Evolutionary conservation across 1,140 invertebrate species (phyloP).

Genomic region (Zaprionus inermis): DNA sequence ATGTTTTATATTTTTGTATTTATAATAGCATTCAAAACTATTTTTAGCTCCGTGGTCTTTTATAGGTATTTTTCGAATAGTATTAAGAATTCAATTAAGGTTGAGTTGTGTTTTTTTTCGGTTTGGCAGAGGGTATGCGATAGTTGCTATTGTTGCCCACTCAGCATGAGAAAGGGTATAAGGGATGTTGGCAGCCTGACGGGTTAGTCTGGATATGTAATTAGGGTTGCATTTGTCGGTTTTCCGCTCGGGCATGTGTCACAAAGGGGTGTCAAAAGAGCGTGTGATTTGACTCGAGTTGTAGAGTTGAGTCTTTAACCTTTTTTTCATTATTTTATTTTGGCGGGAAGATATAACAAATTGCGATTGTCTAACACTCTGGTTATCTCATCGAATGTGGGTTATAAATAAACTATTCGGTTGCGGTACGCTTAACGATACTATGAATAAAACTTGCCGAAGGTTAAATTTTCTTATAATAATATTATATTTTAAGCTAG

Average conservation of each 20-base stretch:
- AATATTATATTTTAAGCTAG: background rate
- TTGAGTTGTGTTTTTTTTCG: background rate
- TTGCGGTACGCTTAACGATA: background rate
- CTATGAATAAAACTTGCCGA: background rate
- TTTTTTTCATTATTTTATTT: background rate
- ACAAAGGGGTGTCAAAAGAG: slow-evolving; percentile 47
- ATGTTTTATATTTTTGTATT: background rate
- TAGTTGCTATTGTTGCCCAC: background rate
- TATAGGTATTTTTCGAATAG: background rate
- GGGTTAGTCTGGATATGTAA: slow-evolving; percentile 49
- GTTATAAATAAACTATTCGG: background rate
- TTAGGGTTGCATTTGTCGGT: slow-evolving; percentile 65
- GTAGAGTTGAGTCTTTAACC: slow-evolving; percentile 1
- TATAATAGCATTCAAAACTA: background rate
- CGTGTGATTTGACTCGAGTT: slow-evolving; percentile 24
- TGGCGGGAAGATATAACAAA: slow-evolving; percentile 4
- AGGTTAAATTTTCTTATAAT: background rate
- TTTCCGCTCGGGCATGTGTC: slow-evolving; percentile 30
- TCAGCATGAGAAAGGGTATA: slow-evolving; percentile 1
- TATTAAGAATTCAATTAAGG: background rate
- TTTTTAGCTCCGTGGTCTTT: background rate
- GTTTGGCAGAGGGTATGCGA: background rate
- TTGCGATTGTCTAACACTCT: background rate
- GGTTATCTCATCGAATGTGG: background rate
- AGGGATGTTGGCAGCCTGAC: slow-evolving; percentile 26